These are phyloP conservation scores for Odontophorus gujanensis DNA, from an alignment of 2,113 vertebrate genomes.

Conservation along the genomic window DNA sequence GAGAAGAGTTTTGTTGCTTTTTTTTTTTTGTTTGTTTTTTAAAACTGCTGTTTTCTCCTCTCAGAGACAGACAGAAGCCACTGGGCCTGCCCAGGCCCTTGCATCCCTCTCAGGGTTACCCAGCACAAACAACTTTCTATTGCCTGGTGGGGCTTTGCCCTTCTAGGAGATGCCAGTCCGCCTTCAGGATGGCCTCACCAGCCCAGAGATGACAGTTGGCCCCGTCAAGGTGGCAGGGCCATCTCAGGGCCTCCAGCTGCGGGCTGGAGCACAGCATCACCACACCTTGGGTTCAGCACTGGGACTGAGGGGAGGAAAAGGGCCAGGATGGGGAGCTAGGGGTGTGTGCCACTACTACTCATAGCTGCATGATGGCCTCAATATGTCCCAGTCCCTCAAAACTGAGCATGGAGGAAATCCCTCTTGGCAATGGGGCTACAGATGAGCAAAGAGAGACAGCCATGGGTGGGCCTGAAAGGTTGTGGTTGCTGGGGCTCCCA, in stretches of 20 bases:
- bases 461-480: neutral
- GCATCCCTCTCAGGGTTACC: neutral
- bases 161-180: neutral
- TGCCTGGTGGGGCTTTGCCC: neutral
- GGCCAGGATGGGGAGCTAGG: too few relatives aligned
- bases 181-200: neutral
- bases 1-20: neutral
- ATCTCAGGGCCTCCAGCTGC: neutral
- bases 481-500: neutral
- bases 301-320: neutral
- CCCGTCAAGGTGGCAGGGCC: neutral
- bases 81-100: neutral
- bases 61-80: rapidly evolving
- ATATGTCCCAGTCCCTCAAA: neutral
- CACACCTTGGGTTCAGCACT: neutral
- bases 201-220: neutral
- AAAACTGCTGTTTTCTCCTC: neutral
- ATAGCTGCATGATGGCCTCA: neutral
- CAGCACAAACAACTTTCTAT: neutral
- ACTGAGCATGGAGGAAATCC: neutral
- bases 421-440: neutral
- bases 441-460: neutral
- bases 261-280: neutral
- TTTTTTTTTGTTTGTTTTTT: too few relatives aligned
- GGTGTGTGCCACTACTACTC: neutral